phyloP scores from a whole-genome alignment of 2,888 invertebrate species.

The Andrena marginata region DNA sequence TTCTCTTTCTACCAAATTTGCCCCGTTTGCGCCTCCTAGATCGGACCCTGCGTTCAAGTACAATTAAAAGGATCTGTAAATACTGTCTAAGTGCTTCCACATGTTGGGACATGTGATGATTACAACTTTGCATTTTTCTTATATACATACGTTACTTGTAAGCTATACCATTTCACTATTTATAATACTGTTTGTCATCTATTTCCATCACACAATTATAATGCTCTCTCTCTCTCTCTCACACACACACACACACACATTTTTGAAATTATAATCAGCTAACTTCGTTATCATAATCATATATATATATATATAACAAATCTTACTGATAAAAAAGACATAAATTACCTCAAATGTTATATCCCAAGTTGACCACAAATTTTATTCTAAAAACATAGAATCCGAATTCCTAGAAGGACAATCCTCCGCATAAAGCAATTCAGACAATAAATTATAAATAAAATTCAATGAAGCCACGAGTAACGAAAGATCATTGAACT shows the following conservation, averaged over 20 bases:
- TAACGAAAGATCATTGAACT: slow-evolving; percentile 56
- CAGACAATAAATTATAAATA: slow-evolving; percentile 82
- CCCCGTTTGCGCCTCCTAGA: slow-evolving; percentile 24
- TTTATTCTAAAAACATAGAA: slow-evolving; percentile 64
- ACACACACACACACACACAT: slow-evolving; percentile 7
- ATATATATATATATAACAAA: slow-evolving; percentile 5
- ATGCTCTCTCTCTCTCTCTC: slow-evolving; percentile 32
- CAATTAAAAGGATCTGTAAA: slow-evolving; percentile 34
- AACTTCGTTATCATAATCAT: slow-evolving; percentile 43
- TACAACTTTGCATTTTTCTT: slow-evolving; percentile 63
- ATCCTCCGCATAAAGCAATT: slow-evolving; percentile 82
- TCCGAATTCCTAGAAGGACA: slow-evolving; percentile 77
- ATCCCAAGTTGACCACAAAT: slow-evolving; percentile 50
- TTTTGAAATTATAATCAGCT: slow-evolving; percentile 42
- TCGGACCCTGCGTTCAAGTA: slow-evolving; percentile 28
- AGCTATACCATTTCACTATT: slow-evolving; percentile 56
- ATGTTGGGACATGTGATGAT: slow-evolving; percentile 54
- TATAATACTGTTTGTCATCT: slow-evolving; percentile 56
- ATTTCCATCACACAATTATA: slow-evolving; percentile 52
- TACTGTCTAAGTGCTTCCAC: slow-evolving; percentile 55
- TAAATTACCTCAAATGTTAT: slow-evolving; percentile 60
- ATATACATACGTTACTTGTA: slow-evolving; percentile 45
- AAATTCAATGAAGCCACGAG: slow-evolving; percentile 71
- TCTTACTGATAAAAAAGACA: slow-evolving; percentile 38
- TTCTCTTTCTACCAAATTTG: too few relatives aligned